These are phyloP conservation scores for Desmodus rotundus DNA, from an alignment of 2,113 vertebrate species.

Conservation along the genomic window DNA sequence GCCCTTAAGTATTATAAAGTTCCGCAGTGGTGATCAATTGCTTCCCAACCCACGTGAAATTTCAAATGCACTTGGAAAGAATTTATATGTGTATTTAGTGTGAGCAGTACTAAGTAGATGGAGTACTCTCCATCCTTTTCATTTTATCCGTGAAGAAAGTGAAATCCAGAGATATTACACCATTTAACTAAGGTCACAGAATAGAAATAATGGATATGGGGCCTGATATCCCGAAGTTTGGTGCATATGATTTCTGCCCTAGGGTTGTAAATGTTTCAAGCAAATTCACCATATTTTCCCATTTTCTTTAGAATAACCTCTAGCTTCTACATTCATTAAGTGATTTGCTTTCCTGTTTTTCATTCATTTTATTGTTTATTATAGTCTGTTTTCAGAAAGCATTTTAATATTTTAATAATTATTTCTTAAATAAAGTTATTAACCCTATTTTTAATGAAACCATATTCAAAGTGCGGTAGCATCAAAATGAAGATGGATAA, in stretches of 20 bases:
- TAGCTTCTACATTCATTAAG: not conserved
- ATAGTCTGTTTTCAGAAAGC: not conserved
- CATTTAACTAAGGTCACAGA: not conserved
- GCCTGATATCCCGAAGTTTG: not conserved
- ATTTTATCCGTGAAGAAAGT: not conserved
- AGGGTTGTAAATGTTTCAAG: not conserved
- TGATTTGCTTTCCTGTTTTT: not conserved
- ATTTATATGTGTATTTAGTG: not conserved
- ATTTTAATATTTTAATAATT: not conserved
- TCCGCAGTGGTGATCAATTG: not conserved
- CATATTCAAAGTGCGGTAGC: not conserved
- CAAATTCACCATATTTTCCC: not conserved
- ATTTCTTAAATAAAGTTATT: not conserved
- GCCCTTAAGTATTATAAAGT: not conserved
- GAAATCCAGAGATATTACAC: not conserved
- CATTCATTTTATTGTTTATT: not conserved
- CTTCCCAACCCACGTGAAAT: not conserved
- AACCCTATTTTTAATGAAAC: not conserved
- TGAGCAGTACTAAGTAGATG: not conserved
- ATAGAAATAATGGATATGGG: not conserved
- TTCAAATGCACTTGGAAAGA: not conserved
- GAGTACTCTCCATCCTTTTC: not conserved
- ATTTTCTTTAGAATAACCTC: not conserved
- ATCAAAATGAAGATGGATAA: not conserved
- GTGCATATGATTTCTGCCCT: not conserved